Percentiles rank a stretch among this genome's conserved stretches.
phyloP scores from a whole-genome alignment of 1,140 invertebrate genomes.

The Megalonaias nervosa region DNA sequence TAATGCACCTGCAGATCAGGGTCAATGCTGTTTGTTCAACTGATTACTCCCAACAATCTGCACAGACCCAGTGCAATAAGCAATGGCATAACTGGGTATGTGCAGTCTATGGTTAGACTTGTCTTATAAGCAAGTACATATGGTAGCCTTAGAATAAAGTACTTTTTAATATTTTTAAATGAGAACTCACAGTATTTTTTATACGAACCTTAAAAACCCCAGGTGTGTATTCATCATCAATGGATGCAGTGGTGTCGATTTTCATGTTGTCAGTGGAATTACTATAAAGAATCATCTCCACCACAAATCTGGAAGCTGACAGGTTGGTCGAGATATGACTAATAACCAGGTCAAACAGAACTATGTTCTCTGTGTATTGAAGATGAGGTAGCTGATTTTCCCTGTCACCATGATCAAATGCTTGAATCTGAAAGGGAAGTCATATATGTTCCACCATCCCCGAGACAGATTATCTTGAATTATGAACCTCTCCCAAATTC shows the following conservation, averaged over 20 bases:
- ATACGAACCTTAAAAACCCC: slow-evolving; percentile 79
- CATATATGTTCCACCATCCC: slow-evolving; percentile 2
- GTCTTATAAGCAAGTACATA: no score
- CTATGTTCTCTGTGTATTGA: slow-evolving; percentile 78
- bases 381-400: slow-evolving; percentile 74
- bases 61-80: no score
- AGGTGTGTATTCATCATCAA: slow-evolving; percentile 83
- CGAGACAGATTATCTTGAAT: no score
- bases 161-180: no score
- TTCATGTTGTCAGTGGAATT: slow-evolving; percentile 68
- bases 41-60: no score
- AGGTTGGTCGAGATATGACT: slow-evolving; percentile 75
- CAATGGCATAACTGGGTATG: no score
- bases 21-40: no score
- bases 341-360: slow-evolving; percentile 77
- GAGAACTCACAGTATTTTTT: no score
- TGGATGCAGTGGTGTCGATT: slow-evolving; percentile 74
- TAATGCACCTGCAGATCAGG: no score
- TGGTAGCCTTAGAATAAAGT: no score
- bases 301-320: slow-evolving; percentile 75
- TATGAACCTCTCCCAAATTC: no score
- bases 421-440: slow-evolving; percentile 45
- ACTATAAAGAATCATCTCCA: slow-evolving; percentile 74
- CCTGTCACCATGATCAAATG: slow-evolving; percentile 44
- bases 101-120: no score